phyloP scores from a whole-genome alignment of 2,888 invertebrate genomes.

The Drosophila paramelanica region DNA sequence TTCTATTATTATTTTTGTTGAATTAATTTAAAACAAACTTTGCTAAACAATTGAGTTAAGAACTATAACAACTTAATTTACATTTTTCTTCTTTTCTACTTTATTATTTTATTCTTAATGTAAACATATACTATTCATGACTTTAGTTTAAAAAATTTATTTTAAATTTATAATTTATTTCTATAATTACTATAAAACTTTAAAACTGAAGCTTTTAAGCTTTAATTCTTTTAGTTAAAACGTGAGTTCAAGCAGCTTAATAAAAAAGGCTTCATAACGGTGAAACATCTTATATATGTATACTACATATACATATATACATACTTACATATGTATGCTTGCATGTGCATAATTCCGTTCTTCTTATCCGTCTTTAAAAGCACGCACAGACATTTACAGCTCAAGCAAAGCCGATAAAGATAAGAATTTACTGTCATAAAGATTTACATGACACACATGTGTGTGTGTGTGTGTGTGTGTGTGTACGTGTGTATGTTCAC shows the following conservation, averaged over 20 bases:
- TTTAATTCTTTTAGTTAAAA: conserved; percentile 4
- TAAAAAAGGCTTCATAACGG: conserved; percentile 29
- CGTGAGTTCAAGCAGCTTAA: not conserved
- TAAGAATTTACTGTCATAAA: conserved; percentile 53
- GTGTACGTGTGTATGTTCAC: conserved; percentile 5
- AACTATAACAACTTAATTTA: no score
- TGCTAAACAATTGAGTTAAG: no score
- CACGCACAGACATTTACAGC: conserved; percentile 40
- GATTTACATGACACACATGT: not conserved
- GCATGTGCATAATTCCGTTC: conserved; percentile 17
- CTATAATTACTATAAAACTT: no score
- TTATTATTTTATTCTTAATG: no score
- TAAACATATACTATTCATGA: no score
- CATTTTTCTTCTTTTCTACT: no score
- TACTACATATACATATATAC: not conserved
- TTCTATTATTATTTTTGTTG: no score
- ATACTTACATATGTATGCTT: conserved; percentile 2
- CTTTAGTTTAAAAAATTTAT: no score
- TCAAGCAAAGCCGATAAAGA: conserved; percentile 67
- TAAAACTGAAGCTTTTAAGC: not conserved
- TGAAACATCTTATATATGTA: conserved; percentile 14
- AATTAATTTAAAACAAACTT: no score
- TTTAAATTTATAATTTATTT: no score
- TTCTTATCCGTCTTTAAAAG: conserved; percentile 40
- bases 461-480: conserved; percentile 7